These are phyloP conservation scores for Todus mexicanus DNA, from an alignment of 2,797 vertebrate species.

Conservation along the genomic window DNA sequence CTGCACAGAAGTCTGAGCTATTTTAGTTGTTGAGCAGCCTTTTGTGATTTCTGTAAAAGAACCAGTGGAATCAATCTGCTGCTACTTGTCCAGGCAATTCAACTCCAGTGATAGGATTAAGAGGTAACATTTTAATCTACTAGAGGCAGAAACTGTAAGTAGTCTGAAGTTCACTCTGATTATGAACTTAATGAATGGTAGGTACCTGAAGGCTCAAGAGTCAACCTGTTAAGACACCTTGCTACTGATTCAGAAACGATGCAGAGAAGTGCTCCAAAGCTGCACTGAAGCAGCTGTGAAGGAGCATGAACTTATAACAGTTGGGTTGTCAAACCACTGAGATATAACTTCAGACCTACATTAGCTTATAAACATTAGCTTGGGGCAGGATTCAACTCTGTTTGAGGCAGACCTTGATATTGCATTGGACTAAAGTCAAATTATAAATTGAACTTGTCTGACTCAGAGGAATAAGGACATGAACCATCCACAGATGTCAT, in stretches of 20 bases:
- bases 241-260: neutral
- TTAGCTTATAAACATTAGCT: neutral
- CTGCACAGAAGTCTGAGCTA: neutral
- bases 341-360: neutral
- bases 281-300: neutral
- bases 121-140: neutral
- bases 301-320: neutral
- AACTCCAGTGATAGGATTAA: conserved; percentile 43
- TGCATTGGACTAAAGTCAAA: neutral
- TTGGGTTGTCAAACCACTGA: neutral
- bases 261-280: neutral
- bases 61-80: conserved; percentile 35
- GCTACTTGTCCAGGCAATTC: conserved; percentile 58
- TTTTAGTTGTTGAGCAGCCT: neutral
- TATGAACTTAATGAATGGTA: neutral
- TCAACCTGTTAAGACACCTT: neutral
- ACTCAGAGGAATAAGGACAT: neutral
- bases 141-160: neutral
- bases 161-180: neutral
- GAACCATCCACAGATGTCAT: neutral
- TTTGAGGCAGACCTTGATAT: neutral
- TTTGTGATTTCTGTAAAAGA: conserved; percentile 55
- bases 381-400: neutral
- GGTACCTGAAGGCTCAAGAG: neutral
- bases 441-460: neutral